These are phyloP conservation scores for Drosophila merina DNA, from an alignment of 2,888 invertebrate species.

Conservation along the genomic window DNA sequence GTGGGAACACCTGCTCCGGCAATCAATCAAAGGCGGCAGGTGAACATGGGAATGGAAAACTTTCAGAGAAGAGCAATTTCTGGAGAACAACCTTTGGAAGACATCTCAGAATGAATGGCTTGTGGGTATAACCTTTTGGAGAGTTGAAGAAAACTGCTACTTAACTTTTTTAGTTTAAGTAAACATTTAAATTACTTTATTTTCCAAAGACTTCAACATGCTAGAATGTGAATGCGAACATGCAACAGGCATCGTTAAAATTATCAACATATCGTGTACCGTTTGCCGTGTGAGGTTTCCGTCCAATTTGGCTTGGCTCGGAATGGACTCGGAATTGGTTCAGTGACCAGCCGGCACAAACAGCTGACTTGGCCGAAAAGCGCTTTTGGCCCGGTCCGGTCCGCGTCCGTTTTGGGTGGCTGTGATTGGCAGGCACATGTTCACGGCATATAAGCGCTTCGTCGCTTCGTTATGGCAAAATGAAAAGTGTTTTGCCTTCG, in stretches of 20 bases:
- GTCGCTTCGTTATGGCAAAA: conserved; percentile 64
- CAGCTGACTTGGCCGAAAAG: conserved; percentile 38
- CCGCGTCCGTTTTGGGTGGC: conserved; percentile 39
- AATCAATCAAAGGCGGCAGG: conserved; percentile 60
- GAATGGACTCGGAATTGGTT: conserved; percentile 61
- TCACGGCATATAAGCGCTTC: conserved; percentile 56
- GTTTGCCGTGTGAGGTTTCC: conserved; percentile 1
- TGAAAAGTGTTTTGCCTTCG: conserved; percentile 61
- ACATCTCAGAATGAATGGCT: background rate
- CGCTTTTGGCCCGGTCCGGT: conserved; percentile 7
- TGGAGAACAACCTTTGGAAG: background rate
- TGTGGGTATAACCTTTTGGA: background rate
- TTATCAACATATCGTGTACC: conserved; percentile 50
- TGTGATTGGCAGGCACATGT: conserved; percentile 54
- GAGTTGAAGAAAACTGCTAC: too few species aligned
- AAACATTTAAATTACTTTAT: too few species aligned
- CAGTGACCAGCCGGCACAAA: conserved; percentile 58
- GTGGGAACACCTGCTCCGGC: conserved; percentile 13
- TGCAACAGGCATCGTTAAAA: conserved; percentile 47
- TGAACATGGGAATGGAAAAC: conserved; percentile 17
- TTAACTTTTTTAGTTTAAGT: too few species aligned
- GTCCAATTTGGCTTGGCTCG: conserved; percentile 15
- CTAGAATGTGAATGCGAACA: conserved; percentile 64
- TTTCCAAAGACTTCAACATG: conserved; percentile 34
- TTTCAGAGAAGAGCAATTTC: background rate